These are phyloP conservation scores for Zosterops lateralis DNA, from an alignment of 2,113 vertebrate genomes.

Conservation along the genomic window DNA sequence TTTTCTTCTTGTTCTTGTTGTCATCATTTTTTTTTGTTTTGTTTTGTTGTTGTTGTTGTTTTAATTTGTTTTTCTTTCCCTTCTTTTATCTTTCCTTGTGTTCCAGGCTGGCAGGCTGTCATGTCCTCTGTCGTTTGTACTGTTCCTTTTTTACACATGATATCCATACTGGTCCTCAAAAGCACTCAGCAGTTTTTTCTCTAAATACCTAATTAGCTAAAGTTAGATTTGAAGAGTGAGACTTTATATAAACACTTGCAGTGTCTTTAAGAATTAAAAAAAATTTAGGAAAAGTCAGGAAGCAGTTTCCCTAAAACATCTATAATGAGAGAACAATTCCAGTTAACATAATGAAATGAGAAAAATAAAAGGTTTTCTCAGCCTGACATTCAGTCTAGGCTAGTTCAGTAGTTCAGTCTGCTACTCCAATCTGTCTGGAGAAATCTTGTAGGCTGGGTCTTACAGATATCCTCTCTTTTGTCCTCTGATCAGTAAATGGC, in stretches of 20 bases:
- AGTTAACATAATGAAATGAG: background rate
- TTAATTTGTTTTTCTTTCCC: background rate
- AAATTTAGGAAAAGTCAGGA: background rate
- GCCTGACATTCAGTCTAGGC: background rate
- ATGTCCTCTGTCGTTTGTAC: background rate
- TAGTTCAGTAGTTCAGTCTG: background rate
- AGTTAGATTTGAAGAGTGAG: background rate
- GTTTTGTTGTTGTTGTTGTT: too few relatives aligned
- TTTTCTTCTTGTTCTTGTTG: background rate
- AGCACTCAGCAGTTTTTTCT: background rate
- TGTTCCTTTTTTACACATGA: background rate
- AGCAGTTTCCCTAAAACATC: background rate
- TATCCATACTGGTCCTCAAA: background rate
- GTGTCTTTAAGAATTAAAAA: background rate
- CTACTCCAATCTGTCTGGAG: background rate
- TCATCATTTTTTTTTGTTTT: too few relatives aligned
- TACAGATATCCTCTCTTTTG: background rate
- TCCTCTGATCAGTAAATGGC: background rate
- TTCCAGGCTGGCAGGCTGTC: background rate
- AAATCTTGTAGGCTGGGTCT: background rate
- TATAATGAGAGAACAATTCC: background rate
- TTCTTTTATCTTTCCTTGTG: background rate
- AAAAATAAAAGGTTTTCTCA: background rate
- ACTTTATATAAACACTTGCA: background rate
- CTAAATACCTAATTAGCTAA: background rate